Evolutionary conservation across 2,888 invertebrate genomes (phyloP), one percentile per base, ranked within the genome.

Genomic region (Drosophila rellima): DNA sequence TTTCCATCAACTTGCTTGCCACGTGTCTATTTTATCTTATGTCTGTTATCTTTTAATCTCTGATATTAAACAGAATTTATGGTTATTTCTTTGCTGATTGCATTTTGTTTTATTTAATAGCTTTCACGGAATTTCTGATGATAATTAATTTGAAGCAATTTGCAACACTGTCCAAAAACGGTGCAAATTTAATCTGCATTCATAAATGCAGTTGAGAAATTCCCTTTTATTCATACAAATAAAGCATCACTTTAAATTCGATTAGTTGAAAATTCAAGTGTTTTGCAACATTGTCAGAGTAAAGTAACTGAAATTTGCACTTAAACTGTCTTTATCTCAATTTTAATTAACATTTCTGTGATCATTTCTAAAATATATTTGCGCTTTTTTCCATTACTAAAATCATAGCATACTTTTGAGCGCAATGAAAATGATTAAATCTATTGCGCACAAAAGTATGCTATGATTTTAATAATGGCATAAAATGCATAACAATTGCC

Each of bases 21-120:
- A 39, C 57, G 23, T 33, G 26, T 33, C 39, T 18, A 17, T 33
- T 31, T 51, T 29, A 17, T 60, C 51, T 60, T n/a, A 17, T 47
- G 29, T 40, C 6, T 62, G 31, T 55, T 62, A 47, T 55, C 23
- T 47, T 62, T 62, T 55, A 62, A 62, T 55, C 62, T 39, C 47
- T 11, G 20, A 23, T 17, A 57, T 57, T 47, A 23, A 33, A 35
- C 8, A 23, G 4, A 48, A 29, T 47, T 48, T 13, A 18, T 13
- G n/a, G 29, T 42, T 31, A 33, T 17, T 42, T 8, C 20, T 20
- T 29, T 35, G 15, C 29, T 39, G 33, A 48, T 50, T 59, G 48
- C 26, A 48, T 39, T 59, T 40, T 15, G 13, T 48, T 50, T 37
- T 3, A 57, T 48, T 37, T 47, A 29, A 37, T 18, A 0, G 20